Base-by-base conservation (phyloP, 2,113 vertebrate genomes). In the Perca fluviatilis region DNA sequence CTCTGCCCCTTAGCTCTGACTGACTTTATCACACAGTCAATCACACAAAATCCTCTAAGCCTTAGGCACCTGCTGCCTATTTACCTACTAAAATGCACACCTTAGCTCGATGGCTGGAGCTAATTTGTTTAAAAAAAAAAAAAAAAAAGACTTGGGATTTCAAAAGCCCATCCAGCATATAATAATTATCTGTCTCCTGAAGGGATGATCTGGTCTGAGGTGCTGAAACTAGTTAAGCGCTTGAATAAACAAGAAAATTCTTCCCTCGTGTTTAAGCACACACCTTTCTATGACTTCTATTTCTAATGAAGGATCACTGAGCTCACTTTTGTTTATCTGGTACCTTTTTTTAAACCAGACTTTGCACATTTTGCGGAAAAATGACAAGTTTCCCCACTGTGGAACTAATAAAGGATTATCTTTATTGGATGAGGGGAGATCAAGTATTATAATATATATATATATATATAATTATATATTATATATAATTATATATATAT, bases 141-240 rank as follows among this genome's bases (percentile, higher is more conserved):
- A 14, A 27, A 54, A 68, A 70, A 60, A 75, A 71, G 65, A 16
- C 23, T 14, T 1, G 27, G 68, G 86, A 56, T 74, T 50, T 60
- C 43, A 66, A 74, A 92, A 91, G 72, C 86, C 86, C 73, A 74
- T 85, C 64, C 74, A 70, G 83, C 57, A 67, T 79, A 71, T 93
- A 88, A 93, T 94, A 88, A 90, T 68, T 60, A 61, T 73, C 49
- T 11, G 58, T 79, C 70, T 91, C 83, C 91, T 86, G 77, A 30
- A 77, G 88, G 77, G n/a, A 84, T 69, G 85, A 83, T 65, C 18
- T 47, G 40, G 60, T 77, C 68, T 56, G 68, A 90, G 82, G 73
- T 85, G 75, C 79, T 72, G 21, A 27, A 86, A 82, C 62, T 71
- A 84, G 82, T 91, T 88, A 80, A 83, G 53, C 49, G 79, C 43